Evolutionary conservation across 2,888 invertebrate species (phyloP).

Genomic region (Trissonchulus latispiculum): DNA sequence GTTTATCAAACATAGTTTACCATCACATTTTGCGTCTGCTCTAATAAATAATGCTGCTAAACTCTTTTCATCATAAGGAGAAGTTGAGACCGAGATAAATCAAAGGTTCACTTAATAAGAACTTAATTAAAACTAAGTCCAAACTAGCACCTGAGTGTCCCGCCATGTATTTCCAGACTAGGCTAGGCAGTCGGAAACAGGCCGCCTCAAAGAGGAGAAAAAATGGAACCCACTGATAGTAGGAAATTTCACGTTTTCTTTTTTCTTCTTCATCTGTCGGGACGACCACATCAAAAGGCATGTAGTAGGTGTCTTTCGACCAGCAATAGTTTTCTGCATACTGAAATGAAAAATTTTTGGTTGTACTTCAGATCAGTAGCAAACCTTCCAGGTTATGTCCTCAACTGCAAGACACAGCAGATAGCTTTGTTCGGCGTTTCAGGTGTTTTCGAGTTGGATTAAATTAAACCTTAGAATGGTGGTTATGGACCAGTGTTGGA

Average conservation of each 20-base stretch:
- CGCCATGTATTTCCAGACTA: conserved; percentile 40
- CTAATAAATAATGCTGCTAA: too few relatives aligned
- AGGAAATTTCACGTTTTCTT: conserved; percentile 14
- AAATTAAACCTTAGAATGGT: too few relatives aligned
- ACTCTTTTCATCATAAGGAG: too few relatives aligned
- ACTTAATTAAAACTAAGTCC: background rate
- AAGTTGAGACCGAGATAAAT: too few relatives aligned
- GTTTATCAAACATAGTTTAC: too few relatives aligned
- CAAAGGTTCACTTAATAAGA: background rate
- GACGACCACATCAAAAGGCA: conserved; percentile 33
- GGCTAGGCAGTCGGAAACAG: conserved; percentile 38
- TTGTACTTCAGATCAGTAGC: too few relatives aligned
- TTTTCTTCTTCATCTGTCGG: conserved; percentile 23
- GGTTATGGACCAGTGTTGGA: too few relatives aligned
- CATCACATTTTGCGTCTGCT: too few relatives aligned
- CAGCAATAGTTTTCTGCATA: conserved; percentile 37
- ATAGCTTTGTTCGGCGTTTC: too few relatives aligned
- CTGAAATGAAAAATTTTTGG: conserved; percentile 25
- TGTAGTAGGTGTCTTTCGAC: conserved; percentile 37
- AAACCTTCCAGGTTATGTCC: too few relatives aligned
- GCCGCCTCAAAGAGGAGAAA: conserved; percentile 39
- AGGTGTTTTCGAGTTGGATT: too few relatives aligned
- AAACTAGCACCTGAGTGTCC: conserved; percentile 42
- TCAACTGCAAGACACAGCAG: too few relatives aligned
- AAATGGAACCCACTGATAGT: conserved; percentile 39